phyloP scores from a whole-genome alignment of 1,140 invertebrate species.

The Drosophila parabipectinata region DNA sequence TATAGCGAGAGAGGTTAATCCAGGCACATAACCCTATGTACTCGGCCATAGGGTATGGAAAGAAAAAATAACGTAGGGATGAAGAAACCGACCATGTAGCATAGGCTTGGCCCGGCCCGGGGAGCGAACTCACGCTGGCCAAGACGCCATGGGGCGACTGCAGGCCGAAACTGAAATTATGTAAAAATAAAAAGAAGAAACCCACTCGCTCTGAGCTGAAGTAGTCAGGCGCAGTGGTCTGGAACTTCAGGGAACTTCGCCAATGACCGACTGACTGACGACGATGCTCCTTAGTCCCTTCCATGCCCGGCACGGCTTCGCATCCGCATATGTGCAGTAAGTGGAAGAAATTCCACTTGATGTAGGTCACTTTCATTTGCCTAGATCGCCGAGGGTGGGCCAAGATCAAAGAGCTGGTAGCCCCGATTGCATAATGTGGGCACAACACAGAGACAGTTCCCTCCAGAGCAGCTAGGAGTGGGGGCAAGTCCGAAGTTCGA shows the following conservation, averaged over 20 bases:
- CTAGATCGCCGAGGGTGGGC: constrained; percentile 56
- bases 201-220: constrained; percentile 21
- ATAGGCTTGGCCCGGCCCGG: constrained; percentile 26
- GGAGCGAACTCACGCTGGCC: constrained; percentile 62
- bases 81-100: constrained; percentile 38
- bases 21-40: constrained; percentile 49
- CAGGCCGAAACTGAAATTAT: constrained; percentile 58
- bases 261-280: constrained; percentile 37
- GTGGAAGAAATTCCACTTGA: constrained; percentile 72
- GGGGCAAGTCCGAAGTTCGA: constrained; percentile 27
- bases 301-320: constrained; percentile 34
- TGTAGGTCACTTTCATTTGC: constrained; percentile 80
- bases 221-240: constrained; percentile 42
- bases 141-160: constrained; percentile 53
- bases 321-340: constrained; percentile 43
- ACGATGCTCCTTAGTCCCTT: constrained; percentile 33
- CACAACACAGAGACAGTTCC: constrained; percentile 60
- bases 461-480: constrained; percentile 6
- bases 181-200: constrained; percentile 39
- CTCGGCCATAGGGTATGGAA: constrained; percentile 5
- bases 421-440: constrained; percentile 77
- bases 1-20: constrained; percentile 34
- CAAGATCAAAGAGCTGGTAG: constrained; percentile 63
- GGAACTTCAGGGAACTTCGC: constrained; percentile 44
- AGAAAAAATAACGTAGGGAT: constrained; percentile 18